A percentile compares a stretch with the other conserved stretches of the same genome.
Evolutionary conservation across 92 coral and sea anemone genomes (phyloP).

Genomic region (Galaxea fascicularis): DNA sequence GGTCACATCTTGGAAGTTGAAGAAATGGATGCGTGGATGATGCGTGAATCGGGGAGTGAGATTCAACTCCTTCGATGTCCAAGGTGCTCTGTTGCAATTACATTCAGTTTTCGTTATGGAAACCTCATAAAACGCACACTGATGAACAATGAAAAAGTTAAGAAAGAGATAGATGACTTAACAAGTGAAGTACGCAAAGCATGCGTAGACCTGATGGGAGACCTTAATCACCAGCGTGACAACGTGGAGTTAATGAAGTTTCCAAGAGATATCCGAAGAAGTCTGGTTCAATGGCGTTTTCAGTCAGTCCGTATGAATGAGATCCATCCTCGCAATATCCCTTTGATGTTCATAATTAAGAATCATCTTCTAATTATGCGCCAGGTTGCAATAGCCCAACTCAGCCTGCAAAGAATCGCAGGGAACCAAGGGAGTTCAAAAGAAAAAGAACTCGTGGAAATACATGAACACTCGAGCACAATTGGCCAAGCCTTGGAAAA

Average conservation of each 20-base stretch:
- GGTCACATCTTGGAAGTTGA: conserved; percentile 63
- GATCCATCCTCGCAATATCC: not conserved
- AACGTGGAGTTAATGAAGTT: too few relatives aligned
- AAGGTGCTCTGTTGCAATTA: conserved; percentile 49
- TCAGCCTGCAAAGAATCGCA: not conserved
- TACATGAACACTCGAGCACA: not conserved
- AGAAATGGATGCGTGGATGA: conserved; percentile 74
- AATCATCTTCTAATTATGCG: not conserved
- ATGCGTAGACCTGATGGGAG: too few relatives aligned
- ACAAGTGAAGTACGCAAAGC: not conserved
- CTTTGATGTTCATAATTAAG: not conserved
- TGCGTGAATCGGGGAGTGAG: not conserved
- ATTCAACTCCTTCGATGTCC: conserved; percentile 58
- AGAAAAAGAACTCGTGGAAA: not conserved
- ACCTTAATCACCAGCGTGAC: too few relatives aligned
- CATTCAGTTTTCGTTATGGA: conserved; percentile 71
- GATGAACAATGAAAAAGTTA: conserved; percentile 31
- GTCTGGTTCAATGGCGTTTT: not conserved
- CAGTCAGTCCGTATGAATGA: not conserved
- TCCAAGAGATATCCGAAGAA: not conserved
- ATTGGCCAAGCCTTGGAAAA: not conserved
- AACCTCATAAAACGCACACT: conserved; percentile 52
- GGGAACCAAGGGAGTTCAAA: not conserved
- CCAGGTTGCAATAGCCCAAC: not conserved
- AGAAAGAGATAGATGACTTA: not conserved